Base-by-base conservation (phyloP, 1,140 invertebrate genomes). In the Drosophila kikkawai region DNA sequence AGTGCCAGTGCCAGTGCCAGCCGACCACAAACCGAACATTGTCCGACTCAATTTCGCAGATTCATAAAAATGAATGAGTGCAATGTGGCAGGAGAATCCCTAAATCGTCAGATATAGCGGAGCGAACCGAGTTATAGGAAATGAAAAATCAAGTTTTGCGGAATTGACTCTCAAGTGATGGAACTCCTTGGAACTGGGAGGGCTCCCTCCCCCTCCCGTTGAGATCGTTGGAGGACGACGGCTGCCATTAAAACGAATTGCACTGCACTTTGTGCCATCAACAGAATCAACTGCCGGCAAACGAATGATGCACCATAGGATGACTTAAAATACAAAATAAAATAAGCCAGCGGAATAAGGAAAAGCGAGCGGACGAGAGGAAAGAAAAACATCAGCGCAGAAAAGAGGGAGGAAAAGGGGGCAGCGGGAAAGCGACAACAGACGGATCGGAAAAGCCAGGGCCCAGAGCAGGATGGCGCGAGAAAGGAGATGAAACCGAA, bases 81-180 rank as follows among this genome's bases (percentile, higher is more conserved):
- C 73, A 58, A 59, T 48, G 71, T 68, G 63, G 71, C 70, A 74
- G 65, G 41, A 29, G 41, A 79, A 68, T 66, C 57, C 71, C 69
- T 88, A 83, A 87, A 83, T 87, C 80, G 67, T 73, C 61, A 57
- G 69, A 67, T 81, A 56, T 56, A 26, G 53, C 53, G 37, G 58
- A 75, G 45, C 70, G 45, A 58, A 37, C 50, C 77, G 64, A 68
- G 68, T 59, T 69, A 82, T 86, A 79, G 84, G 79, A 80, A 90
- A 88, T 88, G 85, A 61, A 76, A 91, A 91, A 91, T 91, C 84
- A 91, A 91, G 88, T 91, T 91, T 82, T 80, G 71, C 82, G 80
- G 80, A 91, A 91, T 91, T 91, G 88, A 91, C 88, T 91, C 82
- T 91, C 88, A 91, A 91, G 88, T 91, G 88, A 82, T 77, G 88